phyloP scores from a whole-genome alignment of 2,797 vertebrate genomes.

The Danio choprae region DNA sequence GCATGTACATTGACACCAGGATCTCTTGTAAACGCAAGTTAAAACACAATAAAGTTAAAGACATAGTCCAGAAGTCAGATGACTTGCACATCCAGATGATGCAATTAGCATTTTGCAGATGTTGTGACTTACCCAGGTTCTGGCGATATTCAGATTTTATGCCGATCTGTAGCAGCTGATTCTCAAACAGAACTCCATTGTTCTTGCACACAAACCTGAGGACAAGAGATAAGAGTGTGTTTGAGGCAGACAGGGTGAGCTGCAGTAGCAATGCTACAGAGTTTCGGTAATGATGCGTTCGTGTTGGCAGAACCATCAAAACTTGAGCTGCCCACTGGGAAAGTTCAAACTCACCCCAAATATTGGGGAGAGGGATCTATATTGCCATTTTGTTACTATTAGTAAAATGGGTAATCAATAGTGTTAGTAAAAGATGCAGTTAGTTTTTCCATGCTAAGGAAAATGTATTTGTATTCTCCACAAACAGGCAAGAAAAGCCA shows the following conservation, averaged over 20 bases:
- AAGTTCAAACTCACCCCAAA: neutral
- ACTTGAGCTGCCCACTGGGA: neutral
- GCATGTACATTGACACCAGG: neutral
- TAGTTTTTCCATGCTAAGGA: slow-evolving; percentile 21
- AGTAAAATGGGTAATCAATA: neutral
- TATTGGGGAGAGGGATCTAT: neutral
- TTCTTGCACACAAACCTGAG: slow-evolving; percentile 94
- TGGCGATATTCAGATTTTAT: slow-evolving; percentile 94
- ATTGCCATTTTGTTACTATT: neutral
- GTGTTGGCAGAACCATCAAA: neutral
- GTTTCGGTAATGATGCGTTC: neutral
- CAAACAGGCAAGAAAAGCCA: neutral
- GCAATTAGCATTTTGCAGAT: neutral
- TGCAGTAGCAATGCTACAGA: neutral
- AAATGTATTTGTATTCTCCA: neutral
- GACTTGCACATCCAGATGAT: neutral
- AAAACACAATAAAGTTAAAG: slow-evolving; percentile 8
- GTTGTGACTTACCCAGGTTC: slow-evolving; percentile 84
- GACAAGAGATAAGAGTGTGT: slow-evolving; percentile 1
- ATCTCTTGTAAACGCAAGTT: neutral
- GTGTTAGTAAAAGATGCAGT: slow-evolving; percentile 9
- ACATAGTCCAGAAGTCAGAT: slow-evolving; percentile 26
- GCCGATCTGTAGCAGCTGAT: slow-evolving; percentile 92
- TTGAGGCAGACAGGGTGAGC: neutral
- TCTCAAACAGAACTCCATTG: slow-evolving; percentile 93